A percentile compares a stretch with the other conserved stretches of the same genome.
Evolutionary conservation across 2,888 invertebrate genomes (phyloP).

Genomic region (Mystacides longicornis): DNA sequence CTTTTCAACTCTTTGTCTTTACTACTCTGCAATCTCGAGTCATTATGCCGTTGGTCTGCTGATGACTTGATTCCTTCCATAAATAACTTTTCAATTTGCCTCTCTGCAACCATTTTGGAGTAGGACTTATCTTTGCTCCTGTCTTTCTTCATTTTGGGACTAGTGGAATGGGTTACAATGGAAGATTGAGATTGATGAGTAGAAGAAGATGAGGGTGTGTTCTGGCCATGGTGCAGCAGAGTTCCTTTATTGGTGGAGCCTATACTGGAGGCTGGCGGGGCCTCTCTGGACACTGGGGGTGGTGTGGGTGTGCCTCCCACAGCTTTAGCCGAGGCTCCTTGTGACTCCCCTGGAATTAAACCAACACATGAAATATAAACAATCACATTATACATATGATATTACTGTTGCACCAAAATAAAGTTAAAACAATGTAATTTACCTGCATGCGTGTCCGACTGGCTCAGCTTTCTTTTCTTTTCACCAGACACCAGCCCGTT

Average conservation of each 20-base stretch:
- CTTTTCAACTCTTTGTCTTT: constrained; percentile 25
- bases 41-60: constrained; percentile 28
- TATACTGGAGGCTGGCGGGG: constrained; percentile 33
- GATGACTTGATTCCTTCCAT: constrained; percentile 26
- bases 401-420: background rate
- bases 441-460: constrained; percentile 34
- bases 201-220: constrained; percentile 33
- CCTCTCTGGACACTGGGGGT: constrained; percentile 28
- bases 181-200: constrained; percentile 27
- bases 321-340: background rate
- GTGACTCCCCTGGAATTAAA: constrained; percentile 11
- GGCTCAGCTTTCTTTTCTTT: constrained; percentile 57
- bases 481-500: constrained; percentile 56
- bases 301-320: constrained; percentile 12
- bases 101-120: constrained; percentile 49
- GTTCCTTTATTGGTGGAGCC: constrained; percentile 68
- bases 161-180: constrained; percentile 40
- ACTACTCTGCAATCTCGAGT: constrained; percentile 8
- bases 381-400: background rate
- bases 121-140: constrained; percentile 47
- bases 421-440: background rate
- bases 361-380: constrained; percentile 13
- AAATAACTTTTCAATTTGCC: constrained; percentile 29
- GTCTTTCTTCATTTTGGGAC: constrained; percentile 32
- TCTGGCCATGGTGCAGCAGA: constrained; percentile 32